These are phyloP conservation scores for Tetranychus truncatus DNA, from an alignment of 2,888 invertebrate genomes.

Conservation along the genomic window DNA sequence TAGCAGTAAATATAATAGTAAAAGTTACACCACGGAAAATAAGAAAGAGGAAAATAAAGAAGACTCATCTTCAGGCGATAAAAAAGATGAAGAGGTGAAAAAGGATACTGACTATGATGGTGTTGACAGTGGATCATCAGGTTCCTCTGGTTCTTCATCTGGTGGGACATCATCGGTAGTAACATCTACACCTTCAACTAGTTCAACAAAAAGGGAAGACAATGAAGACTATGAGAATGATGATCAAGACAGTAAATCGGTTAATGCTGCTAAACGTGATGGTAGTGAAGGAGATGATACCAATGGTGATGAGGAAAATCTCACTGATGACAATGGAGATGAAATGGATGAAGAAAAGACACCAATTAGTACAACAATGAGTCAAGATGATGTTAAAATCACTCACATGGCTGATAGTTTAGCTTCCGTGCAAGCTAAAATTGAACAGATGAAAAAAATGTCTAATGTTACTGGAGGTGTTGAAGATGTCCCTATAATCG, in stretches of 20 bases:
- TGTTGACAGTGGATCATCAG: neutral
- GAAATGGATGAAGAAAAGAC: neutral
- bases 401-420: neutral
- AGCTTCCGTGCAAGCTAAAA: neutral
- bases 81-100: neutral
- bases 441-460: neutral
- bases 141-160: neutral
- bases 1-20: neutral
- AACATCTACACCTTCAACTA: neutral
- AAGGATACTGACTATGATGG: neutral
- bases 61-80: neutral
- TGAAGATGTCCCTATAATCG: slow-evolving; percentile 10
- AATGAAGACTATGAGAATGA: neutral
- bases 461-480: neutral
- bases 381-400: neutral
- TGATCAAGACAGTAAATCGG: neutral
- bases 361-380: neutral
- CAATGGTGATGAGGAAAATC: neutral
- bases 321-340: neutral
- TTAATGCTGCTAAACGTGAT: neutral
- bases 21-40: neutral
- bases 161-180: neutral
- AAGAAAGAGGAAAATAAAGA: neutral
- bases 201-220: neutral
- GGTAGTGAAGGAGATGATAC: neutral